These are phyloP conservation scores for Chloroceryle amazona DNA, from an alignment of 2,797 vertebrate species.

Conservation along the genomic window DNA sequence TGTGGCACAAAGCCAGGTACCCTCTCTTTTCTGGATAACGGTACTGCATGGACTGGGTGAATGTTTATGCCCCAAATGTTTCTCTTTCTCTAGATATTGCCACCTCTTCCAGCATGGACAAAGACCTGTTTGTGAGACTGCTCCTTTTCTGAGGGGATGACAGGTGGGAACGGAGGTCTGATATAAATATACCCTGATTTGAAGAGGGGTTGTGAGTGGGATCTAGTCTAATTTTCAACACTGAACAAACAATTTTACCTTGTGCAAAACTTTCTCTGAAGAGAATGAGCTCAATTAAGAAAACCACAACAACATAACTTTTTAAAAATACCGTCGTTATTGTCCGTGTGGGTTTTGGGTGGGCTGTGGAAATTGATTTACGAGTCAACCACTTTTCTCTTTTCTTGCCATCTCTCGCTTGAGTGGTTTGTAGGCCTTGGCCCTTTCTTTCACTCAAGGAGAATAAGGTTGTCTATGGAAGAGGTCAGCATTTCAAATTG, in stretches of 20 bases:
- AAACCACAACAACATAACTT: conserved; percentile 67
- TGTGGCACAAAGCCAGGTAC: not conserved
- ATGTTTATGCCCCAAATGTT: not conserved
- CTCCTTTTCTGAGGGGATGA: conserved; percentile 38
- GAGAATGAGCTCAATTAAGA: conserved; percentile 61
- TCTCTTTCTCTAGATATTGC: not conserved
- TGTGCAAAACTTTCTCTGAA: conserved; percentile 25
- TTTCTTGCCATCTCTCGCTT: conserved; percentile 86
- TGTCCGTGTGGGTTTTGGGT: conserved; percentile 83
- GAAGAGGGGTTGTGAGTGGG: not conserved
- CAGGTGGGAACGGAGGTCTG: conserved; percentile 38
- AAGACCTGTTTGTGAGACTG: conserved; percentile 42
- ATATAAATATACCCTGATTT: not conserved
- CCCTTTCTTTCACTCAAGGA: conserved; percentile 86
- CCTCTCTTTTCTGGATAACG: rapidly evolving
- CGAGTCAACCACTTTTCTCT: conserved; percentile 87
- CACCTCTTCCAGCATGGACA: conserved; percentile 1
- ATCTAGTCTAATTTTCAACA: conserved; percentile 27
- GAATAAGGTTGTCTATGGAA: conserved; percentile 88
- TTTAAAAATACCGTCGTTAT: conserved; percentile 69
- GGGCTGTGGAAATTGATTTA: conserved; percentile 89
- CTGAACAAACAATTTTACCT: conserved; percentile 57
- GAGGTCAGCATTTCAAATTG: conserved; percentile 89
- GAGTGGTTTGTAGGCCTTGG: conserved; percentile 84
- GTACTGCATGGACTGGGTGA: not conserved